Base-by-base conservation (phyloP, 2,888 invertebrate genomes). In the Rhingia rostrata region DNA sequence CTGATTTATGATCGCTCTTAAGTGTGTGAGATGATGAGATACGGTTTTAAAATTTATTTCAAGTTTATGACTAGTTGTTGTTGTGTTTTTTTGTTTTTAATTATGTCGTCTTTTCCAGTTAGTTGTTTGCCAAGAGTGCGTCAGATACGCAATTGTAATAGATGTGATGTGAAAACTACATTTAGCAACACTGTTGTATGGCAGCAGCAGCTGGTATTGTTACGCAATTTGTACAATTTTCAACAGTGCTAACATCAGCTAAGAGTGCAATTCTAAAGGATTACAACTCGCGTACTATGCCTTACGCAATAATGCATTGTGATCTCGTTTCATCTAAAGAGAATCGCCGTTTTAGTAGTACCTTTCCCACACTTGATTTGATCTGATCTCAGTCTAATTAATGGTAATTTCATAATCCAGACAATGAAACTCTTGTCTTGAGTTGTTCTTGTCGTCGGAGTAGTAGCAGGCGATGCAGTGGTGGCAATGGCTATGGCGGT, bases 21-120 rank as follows among this genome's bases (percentile, higher is more conserved):
- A 81, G 66, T 81, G 75, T 81, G 75, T 85, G 85, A 75, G 85
- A 85, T 85, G 81, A 85, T 85, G 81, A 84, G 84, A 84, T 84
- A 84, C 75, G 84, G 84, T 66, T 70, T 84, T 74, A 74, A 84
- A 84, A 79, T 66, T 79, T 80, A 74, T 75, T 84, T 80, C 75
- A 79, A 84, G 84, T 84, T 84, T 84, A 84, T 80, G 84, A 75
- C 80, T 77, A 30, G 49, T 63, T 69, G 56, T 79, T 37, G 53
- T 61, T 73, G 12, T 60, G 51, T 45, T 39, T 72, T 61, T 47
- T 53, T 77, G 41, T 51, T 60, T 67, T 67, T 73, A 78, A 78
- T 78, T 83, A 70, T 84, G 66, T 84, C 74, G 84, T 61, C 74
- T 69, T 53, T 33, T 53, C 35, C 43, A 32, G 10, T 12, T 14